Percentiles rank a stretch among this genome's conserved stretches.
Evolutionary conservation across 2,797 vertebrate genomes (phyloP).

Genomic region (Spinus olivaceus): DNA sequence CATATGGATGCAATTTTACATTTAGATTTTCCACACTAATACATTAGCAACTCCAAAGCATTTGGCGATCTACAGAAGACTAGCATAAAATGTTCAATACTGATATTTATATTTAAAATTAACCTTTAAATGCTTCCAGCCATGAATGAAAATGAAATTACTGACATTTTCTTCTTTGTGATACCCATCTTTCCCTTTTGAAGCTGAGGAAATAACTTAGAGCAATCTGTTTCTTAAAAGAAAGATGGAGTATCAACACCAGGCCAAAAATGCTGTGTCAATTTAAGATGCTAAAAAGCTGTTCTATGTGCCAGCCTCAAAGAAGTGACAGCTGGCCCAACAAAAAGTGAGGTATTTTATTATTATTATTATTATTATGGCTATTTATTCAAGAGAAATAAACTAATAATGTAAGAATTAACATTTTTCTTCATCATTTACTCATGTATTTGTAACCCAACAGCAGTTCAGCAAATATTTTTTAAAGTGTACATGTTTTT

Average conservation of each 20-base stretch:
- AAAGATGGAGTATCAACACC: background rate
- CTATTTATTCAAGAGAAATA: background rate
- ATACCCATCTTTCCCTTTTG: background rate
- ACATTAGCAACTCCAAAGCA: background rate
- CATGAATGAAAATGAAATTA: background rate
- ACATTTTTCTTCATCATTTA: background rate
- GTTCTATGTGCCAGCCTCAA: background rate
- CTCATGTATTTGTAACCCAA: background rate
- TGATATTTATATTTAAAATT: background rate
- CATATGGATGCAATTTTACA: background rate
- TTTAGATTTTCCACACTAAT: background rate
- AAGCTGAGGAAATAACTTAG: background rate
- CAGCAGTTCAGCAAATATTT: background rate
- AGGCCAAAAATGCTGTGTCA: background rate
- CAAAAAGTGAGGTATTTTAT: background rate
- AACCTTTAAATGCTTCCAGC: background rate
- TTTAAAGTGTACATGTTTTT: fast-evolving
- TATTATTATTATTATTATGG: background rate
- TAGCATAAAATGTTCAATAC: background rate
- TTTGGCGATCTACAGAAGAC: background rate
- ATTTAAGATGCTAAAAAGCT: background rate
- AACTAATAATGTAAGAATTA: background rate
- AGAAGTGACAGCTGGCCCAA: background rate
- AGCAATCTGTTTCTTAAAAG: background rate
- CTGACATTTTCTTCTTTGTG: background rate